These are phyloP conservation scores for Erpobdella octoculata DNA, from an alignment of 2,888 invertebrate genomes.

Conservation along the genomic window DNA sequence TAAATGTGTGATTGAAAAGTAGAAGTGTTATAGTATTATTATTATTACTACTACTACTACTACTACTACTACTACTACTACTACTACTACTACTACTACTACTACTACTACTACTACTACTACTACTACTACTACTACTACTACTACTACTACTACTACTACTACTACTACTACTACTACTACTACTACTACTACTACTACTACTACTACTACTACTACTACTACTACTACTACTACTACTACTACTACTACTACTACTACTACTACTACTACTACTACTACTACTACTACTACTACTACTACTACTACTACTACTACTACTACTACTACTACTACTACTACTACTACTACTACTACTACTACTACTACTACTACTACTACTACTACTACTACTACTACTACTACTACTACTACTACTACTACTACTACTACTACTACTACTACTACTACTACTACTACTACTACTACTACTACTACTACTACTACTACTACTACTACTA, in stretches of 20 bases:
- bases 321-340: constrained; percentile 1
- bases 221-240: constrained; percentile 1
- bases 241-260: constrained; percentile 1
- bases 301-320: constrained; percentile 1
- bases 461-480: constrained; percentile 1
- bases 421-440: constrained; percentile 1
- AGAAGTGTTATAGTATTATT: not conserved
- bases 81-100: constrained; percentile 1
- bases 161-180: constrained; percentile 1
- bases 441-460: constrained; percentile 1
- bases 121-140: constrained; percentile 1
- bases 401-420: constrained; percentile 1
- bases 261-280: constrained; percentile 1
- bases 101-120: constrained; percentile 1
- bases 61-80: constrained; percentile 1
- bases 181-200: constrained; percentile 1
- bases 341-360: constrained; percentile 1
- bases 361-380: constrained; percentile 1
- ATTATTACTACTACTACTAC: too few relatives aligned
- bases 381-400: constrained; percentile 1
- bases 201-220: constrained; percentile 1
- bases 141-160: constrained; percentile 1
- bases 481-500: constrained; percentile 1
- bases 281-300: constrained; percentile 1
- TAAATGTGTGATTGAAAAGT: too few relatives aligned